These are phyloP conservation scores for Microcebus lehilahytsara DNA, from an alignment of 2,113 vertebrate genomes.

Conservation along the genomic window DNA sequence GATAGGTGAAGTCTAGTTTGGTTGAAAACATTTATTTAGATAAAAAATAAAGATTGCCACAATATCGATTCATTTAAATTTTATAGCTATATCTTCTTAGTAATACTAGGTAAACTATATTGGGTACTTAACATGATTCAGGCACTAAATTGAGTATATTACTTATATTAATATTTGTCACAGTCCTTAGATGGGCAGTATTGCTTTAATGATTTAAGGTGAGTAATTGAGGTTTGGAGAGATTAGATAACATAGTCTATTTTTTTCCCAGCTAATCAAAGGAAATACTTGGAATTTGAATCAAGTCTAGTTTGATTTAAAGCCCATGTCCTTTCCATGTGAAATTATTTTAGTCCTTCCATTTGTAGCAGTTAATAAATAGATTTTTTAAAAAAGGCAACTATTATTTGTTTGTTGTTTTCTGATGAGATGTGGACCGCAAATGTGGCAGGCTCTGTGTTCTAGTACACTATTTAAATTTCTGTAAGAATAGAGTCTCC, in stretches of 20 bases:
- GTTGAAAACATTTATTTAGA: background rate
- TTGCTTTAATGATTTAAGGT: background rate
- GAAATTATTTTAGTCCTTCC: background rate
- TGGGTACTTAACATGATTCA: background rate
- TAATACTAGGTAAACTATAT: background rate
- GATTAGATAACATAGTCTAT: background rate
- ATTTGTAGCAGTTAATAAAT: background rate
- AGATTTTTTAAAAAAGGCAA: background rate
- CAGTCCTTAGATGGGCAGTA: background rate
- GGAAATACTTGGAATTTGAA: background rate
- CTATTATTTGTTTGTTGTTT: background rate
- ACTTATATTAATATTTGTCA: background rate
- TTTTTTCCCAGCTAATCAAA: background rate
- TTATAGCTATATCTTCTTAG: background rate
- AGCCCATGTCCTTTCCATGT: background rate
- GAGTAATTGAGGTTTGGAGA: background rate
- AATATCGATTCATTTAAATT: background rate
- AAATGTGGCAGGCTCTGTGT: background rate
- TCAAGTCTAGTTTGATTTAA: background rate
- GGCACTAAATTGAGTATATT: background rate
- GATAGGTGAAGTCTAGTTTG: background rate
- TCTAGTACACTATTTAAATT: background rate
- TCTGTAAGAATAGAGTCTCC: background rate
- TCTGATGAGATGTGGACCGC: background rate
- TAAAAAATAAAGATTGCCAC: background rate